Evolutionary conservation across 1,140 invertebrate species (phyloP).

Genomic region (Drosophila repleta): DNA sequence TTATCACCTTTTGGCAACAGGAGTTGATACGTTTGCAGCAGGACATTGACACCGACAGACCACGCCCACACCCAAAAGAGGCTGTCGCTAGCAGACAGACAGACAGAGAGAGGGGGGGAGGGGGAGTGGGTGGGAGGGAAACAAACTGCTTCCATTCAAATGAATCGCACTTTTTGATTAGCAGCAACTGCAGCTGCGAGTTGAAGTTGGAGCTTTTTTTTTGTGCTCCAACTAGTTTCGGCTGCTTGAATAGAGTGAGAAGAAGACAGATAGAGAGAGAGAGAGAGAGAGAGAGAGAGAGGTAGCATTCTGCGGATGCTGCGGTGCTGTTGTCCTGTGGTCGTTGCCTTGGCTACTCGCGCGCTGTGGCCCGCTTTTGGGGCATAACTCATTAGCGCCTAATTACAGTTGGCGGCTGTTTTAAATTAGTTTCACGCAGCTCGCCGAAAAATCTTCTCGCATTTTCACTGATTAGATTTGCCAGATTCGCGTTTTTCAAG

Average conservation of each 20-base stretch:
- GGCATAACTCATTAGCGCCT: conserved; percentile 58
- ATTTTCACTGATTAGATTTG: conserved; percentile 51
- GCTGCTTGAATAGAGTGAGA: background rate
- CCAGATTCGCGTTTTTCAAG: background rate
- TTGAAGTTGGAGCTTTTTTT: background rate
- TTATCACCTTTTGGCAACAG: conserved; percentile 64
- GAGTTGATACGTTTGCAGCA: conserved; percentile 29
- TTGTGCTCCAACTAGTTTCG: background rate
- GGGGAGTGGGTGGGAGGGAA: background rate
- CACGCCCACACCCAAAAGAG: conserved; percentile 44
- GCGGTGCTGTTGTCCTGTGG: background rate
- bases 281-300: background rate
- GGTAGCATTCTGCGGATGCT: background rate
- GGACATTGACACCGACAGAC: conserved; percentile 68
- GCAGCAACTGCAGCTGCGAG: conserved; percentile 47
- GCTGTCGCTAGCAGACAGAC: conserved; percentile 50
- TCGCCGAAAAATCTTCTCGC: conserved; percentile 31
- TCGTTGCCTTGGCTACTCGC: conserved; percentile 52
- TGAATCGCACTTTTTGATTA: conserved; percentile 81
- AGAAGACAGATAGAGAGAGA: background rate
- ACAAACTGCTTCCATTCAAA: conserved; percentile 23
- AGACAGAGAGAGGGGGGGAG: too few relatives aligned
- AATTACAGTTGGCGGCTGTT: conserved; percentile 62
- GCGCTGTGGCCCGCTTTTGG: conserved; percentile 30
- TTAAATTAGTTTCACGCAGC: conserved; percentile 52